These are phyloP conservation scores for Chinchilla lanigera DNA, from an alignment of 2,113 vertebrate genomes.

Conservation along the genomic window DNA sequence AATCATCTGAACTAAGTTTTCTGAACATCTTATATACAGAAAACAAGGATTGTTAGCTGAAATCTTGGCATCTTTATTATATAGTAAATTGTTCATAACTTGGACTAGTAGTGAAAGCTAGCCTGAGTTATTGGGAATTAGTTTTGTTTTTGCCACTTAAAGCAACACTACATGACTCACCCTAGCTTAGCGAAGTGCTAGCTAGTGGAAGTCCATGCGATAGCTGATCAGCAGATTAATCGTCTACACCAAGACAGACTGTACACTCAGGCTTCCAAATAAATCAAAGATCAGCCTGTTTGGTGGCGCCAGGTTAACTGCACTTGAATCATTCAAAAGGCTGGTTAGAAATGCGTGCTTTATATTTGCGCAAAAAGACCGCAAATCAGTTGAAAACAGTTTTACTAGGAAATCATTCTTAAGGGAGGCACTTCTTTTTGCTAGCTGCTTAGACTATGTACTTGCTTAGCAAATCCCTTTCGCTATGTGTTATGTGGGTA, in stretches of 20 bases:
- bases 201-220: background rate
- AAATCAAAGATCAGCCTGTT: background rate
- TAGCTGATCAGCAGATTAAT: background rate
- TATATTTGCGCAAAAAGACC: conserved; percentile 10
- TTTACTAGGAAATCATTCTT: conserved; percentile 50
- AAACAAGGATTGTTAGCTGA: conserved; percentile 37
- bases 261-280: background rate
- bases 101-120: background rate
- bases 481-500: background rate
- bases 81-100: conserved; percentile 4
- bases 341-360: background rate
- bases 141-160: conserved; percentile 16
- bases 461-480: background rate
- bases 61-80: conserved; percentile 20
- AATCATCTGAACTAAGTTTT: background rate
- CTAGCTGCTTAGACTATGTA: background rate
- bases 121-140: background rate
- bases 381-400: conserved; percentile 26
- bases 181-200: background rate
- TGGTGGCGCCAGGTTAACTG: background rate
- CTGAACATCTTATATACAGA: conserved; percentile 27
- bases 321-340: background rate
- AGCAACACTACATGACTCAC: background rate
- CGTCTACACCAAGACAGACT: background rate
- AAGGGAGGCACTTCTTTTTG: background rate